Percentiles rank a stretch among this genome's conserved stretches.
phyloP scores from a whole-genome alignment of 2,797 vertebrate species.

The Pterois miles region DNA sequence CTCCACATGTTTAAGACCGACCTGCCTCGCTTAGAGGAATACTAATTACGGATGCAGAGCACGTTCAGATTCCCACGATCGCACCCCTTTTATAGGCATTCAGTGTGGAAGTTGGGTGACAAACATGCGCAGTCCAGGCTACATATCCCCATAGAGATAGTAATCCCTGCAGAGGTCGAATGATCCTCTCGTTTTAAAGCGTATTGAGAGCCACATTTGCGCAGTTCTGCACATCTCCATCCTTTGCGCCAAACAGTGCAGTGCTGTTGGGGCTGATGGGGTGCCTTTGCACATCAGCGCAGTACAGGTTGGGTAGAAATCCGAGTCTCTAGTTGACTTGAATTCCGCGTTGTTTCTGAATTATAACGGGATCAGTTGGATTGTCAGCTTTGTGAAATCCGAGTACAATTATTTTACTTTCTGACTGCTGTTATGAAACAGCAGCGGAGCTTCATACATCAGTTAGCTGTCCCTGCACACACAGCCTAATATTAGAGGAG shows the following conservation, averaged over 20 bases:
- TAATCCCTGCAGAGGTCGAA: slow-evolving; percentile 24
- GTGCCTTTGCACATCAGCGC: slow-evolving; percentile 25
- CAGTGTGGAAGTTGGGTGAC: slow-evolving; percentile 60
- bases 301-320: not conserved
- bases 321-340: not conserved
- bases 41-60: slow-evolving; percentile 68
- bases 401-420: not conserved
- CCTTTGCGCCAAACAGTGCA: slow-evolving; percentile 52
- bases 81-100: slow-evolving; percentile 56
- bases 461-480: not conserved
- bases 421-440: not conserved
- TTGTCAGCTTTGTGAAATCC: not conserved
- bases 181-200: not conserved
- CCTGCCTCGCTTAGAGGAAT: slow-evolving; percentile 36
- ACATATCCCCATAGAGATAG: slow-evolving; percentile 13
- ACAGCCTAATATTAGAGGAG: slow-evolving; percentile 23
- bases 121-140: slow-evolving; percentile 47
- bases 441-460: slow-evolving; percentile 5
- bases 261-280: slow-evolving; percentile 1
- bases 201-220: slow-evolving; percentile 46
- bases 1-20: not conserved
- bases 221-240: slow-evolving; percentile 41
- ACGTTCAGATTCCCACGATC: slow-evolving; percentile 62
- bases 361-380: not conserved
- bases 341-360: not conserved